Evolutionary conservation across 2,113 vertebrate species (phyloP).

Genomic region (Chaetops frenatus): DNA sequence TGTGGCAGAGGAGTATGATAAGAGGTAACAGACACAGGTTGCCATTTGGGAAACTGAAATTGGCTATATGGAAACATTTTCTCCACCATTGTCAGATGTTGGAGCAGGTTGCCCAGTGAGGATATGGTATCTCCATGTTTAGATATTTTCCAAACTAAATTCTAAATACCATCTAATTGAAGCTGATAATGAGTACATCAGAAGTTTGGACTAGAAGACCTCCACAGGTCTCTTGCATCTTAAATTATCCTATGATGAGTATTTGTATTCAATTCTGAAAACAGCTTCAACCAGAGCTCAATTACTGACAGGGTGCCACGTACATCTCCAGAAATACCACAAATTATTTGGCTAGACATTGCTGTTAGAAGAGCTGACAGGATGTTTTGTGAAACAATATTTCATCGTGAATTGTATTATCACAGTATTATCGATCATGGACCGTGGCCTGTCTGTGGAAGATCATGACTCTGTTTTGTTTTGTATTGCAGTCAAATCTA

Average conservation of each 20-base stretch:
- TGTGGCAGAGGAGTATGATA: not conserved
- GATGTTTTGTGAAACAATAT: not conserved
- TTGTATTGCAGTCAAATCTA: not conserved
- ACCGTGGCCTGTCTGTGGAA: not conserved
- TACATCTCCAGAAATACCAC: not conserved
- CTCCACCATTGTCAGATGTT: accelerated
- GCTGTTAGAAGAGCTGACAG: not conserved
- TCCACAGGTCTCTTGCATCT: not conserved
- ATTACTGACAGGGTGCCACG: not conserved
- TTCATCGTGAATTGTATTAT: not conserved
- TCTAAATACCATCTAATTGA: not conserved
- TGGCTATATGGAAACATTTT: not conserved
- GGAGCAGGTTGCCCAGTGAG: not conserved
- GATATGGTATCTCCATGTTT: not conserved
- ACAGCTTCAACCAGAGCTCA: not conserved
- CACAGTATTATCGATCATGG: not conserved
- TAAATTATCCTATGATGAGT: not conserved
- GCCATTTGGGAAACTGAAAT: not conserved
- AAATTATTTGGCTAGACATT: not conserved
- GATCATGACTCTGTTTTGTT: not conserved
- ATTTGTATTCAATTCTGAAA: not conserved
- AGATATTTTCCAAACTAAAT: not conserved
- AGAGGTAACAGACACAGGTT: not conserved
- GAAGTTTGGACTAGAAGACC: not conserved
- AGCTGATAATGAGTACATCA: not conserved